phyloP scores from a whole-genome alignment of 2,888 invertebrate species.

The Ormyrus rosae region DNA sequence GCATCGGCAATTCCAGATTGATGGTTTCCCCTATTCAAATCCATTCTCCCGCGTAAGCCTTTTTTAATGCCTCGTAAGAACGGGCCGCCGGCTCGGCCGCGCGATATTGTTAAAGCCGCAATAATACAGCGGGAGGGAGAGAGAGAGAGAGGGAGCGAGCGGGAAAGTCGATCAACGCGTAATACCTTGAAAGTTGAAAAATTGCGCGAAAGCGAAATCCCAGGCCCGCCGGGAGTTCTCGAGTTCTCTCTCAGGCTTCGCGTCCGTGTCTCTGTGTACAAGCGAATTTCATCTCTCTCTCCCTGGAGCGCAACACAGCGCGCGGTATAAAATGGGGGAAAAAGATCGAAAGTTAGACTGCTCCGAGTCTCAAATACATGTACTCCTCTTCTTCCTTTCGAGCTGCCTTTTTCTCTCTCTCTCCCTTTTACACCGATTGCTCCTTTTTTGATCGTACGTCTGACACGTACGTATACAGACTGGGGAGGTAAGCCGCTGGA shows the following conservation, averaged over 20 bases:
- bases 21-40: too few species aligned
- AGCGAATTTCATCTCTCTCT: slow-evolving; percentile 26
- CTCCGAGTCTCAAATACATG: neutral
- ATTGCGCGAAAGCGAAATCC: slow-evolving; percentile 25
- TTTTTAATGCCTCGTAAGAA: slow-evolving; percentile 37
- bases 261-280: neutral
- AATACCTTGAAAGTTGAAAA: slow-evolving; percentile 24
- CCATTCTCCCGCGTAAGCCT: neutral
- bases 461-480: too few species aligned
- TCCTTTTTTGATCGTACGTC: too few species aligned
- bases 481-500: too few species aligned
- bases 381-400: too few species aligned
- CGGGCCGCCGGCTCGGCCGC: neutral
- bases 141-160: neutral
- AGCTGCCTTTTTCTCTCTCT: too few species aligned
- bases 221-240: neutral
- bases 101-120: neutral
- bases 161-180: neutral
- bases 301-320: neutral
- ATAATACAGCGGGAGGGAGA: neutral
- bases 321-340: too few species aligned
- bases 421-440: too few species aligned
- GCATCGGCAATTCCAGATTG: too few species aligned
- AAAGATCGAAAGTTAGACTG: neutral
- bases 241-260: neutral